Evolutionary conservation across 2,888 invertebrate species (phyloP), one percentile per base, ranked within the genome.

Genomic region (Dexiosoma caninum): DNA sequence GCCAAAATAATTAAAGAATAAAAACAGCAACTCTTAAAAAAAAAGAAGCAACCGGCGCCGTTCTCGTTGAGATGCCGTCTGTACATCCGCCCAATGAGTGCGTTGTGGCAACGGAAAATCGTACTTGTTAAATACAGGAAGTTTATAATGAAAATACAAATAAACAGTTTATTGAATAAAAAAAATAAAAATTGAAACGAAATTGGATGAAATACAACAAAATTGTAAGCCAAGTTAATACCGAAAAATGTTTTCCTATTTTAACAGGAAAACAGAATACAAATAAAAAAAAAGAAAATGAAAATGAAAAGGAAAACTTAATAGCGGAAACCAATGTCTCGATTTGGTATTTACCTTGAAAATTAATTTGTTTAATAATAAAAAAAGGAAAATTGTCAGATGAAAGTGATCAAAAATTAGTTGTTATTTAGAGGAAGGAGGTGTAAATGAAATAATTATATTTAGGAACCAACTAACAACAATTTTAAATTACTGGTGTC

Each of bases 91-190:
- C 57, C 49, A 80, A 76, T 80, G 71, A 71, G 71, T 59, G 71
- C 64, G 76, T 71, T 80, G 76, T 46, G 62, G 44, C 64, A 78
- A 40, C 82, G 83, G 83, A 83, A n/a, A 82, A 81, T 79, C 81
- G 80, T 82, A 76, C 77, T 83, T 82, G 80, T 83, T 83, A 83
- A 74, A 79, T 76, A 74, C 78, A 79, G 83, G 83, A 83, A 82
- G 80, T 83, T 80, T 60, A 76, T 71, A 79, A 79, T 83, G 72
- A 81, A 83, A 82, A 79, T 42, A 72, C 32, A 51, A 64, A 49
- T 62, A 55, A 72, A 76, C 55, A 72, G 51, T 53, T 42, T 51
- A 49, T 60, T 35, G 42, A 35, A 37, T 37, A 55, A 27, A 51
- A 42, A 21, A 32, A n/a, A 16, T 8, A 62, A 19, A 14, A 27